Conservation (phyloP, 2,888 invertebrate genomes). For the Cataglyphis rosenhaueri region DNA sequence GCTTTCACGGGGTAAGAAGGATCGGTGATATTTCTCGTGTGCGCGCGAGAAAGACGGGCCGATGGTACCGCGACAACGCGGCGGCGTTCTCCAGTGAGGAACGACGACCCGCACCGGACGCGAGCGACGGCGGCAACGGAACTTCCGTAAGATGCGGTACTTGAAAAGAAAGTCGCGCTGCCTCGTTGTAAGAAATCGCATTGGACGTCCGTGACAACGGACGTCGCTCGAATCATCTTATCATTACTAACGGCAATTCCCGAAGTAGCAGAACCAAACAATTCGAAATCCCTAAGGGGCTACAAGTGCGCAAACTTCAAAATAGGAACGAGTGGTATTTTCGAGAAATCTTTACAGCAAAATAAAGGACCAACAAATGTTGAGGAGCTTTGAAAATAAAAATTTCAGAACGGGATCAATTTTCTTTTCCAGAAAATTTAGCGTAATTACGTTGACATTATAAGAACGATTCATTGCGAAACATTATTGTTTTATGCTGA, state of each 20-base stretch:
- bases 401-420: slow-evolving; percentile 31
- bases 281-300: background rate
- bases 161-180: slow-evolving; percentile 84
- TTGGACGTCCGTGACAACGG: slow-evolving; percentile 49
- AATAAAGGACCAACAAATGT: slow-evolving; percentile 27
- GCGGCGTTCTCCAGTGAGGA: slow-evolving; percentile 55
- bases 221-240: slow-evolving; percentile 22
- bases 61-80: slow-evolving; percentile 65
- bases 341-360: background rate
- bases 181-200: slow-evolving; percentile 68
- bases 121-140: slow-evolving; percentile 40
- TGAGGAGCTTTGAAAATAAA: slow-evolving; percentile 19
- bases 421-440: background rate
- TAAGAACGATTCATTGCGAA: background rate
- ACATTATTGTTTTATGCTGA: background rate
- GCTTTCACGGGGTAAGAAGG: slow-evolving; percentile 66
- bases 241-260: background rate
- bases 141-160: slow-evolving; percentile 80
- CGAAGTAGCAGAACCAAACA: slow-evolving; percentile 34
- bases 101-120: slow-evolving; percentile 52
- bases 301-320: slow-evolving; percentile 3
- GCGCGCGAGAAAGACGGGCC: slow-evolving; percentile 64
- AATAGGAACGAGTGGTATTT: background rate
- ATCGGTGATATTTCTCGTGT: slow-evolving; percentile 58
- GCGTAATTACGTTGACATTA: background rate